phyloP scores from a whole-genome alignment of 1,140 invertebrate genomes.

The Zaprionus davidi region DNA sequence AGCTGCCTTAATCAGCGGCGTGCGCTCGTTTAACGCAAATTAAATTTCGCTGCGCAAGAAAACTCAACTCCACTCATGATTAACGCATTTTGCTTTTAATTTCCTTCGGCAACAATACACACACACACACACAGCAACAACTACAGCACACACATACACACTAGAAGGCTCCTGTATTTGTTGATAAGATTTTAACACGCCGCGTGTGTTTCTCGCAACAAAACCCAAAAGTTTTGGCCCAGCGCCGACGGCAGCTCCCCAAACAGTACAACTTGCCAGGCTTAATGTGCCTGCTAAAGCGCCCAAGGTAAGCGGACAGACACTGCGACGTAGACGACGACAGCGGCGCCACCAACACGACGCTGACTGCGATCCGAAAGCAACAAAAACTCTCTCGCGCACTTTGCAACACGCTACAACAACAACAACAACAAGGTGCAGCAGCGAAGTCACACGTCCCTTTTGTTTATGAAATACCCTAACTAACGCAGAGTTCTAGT shows the following conservation, averaged over 20 bases:
- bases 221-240: conserved; percentile 64
- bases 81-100: conserved; percentile 80
- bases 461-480: conserved; percentile 29
- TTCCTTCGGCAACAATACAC: conserved; percentile 52
- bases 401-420: conserved; percentile 38
- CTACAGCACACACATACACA: conserved; percentile 26
- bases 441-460: conserved; percentile 3
- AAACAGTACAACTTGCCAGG: conserved; percentile 48
- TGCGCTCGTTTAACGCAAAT: conserved; percentile 81
- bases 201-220: conserved; percentile 73
- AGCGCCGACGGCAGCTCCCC: conserved; percentile 39
- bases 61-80: conserved; percentile 65
- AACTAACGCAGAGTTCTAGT: background rate
- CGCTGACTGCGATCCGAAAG: conserved; percentile 10
- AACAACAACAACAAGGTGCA: conserved; percentile 15
- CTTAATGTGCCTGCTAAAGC: conserved; percentile 54
- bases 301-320: conserved; percentile 24
- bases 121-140: conserved; percentile 29
- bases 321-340: background rate
- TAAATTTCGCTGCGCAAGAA: conserved; percentile 68
- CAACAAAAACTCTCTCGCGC: conserved; percentile 57
- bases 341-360: background rate
- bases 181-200: conserved; percentile 81
- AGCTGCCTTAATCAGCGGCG: conserved; percentile 73
- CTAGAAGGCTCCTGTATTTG: conserved; percentile 47